Conservation (phyloP, 2,888 invertebrate genomes). For the Scelioninae gen. 1 region DNA sequence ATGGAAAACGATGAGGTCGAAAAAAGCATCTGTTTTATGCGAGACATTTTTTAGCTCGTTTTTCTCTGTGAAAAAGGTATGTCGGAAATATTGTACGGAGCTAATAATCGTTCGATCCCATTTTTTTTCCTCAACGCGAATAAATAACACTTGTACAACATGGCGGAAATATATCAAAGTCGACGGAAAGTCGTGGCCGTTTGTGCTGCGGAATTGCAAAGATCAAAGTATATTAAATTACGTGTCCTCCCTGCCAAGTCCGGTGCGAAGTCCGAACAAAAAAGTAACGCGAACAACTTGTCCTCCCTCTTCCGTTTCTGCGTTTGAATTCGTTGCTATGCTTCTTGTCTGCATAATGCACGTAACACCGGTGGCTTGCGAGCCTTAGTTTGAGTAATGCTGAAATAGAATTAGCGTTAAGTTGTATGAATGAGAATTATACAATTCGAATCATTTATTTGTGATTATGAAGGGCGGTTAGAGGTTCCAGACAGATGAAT, state of each 20-base stretch:
- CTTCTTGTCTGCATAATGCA: slow-evolving; percentile 10
- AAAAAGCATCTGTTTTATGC: not conserved
- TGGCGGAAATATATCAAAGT: slow-evolving; percentile 20
- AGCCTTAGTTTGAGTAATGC: slow-evolving; percentile 6
- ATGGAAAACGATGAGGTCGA: not conserved
- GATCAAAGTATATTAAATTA: slow-evolving; percentile 38
- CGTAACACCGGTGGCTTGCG: not conserved
- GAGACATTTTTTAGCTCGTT: not conserved
- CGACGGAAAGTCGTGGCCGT: slow-evolving; percentile 9
- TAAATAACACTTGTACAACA: slow-evolving; percentile 5
- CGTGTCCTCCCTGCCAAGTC: slow-evolving; percentile 5
- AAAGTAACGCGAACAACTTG: not conserved
- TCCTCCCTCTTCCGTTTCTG: not conserved
- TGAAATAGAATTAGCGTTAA: slow-evolving; percentile 19
- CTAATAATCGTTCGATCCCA: slow-evolving; percentile 8
- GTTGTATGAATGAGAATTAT: not conserved
- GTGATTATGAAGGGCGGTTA: not conserved
- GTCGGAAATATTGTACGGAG: not conserved
- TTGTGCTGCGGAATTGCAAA: slow-evolving; percentile 18
- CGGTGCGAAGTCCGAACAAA: slow-evolving; percentile 21
- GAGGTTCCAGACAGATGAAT: slow-evolving; percentile 6
- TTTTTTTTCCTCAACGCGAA: slow-evolving; percentile 8
- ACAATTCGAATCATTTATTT: slow-evolving; percentile 7
- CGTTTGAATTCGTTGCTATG: not conserved
- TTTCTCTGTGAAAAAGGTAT: not conserved